Evolutionary conservation across 1,140 invertebrate species (phyloP), one percentile per base, ranked within the genome.

Genomic region (Triops cancriformis): DNA sequence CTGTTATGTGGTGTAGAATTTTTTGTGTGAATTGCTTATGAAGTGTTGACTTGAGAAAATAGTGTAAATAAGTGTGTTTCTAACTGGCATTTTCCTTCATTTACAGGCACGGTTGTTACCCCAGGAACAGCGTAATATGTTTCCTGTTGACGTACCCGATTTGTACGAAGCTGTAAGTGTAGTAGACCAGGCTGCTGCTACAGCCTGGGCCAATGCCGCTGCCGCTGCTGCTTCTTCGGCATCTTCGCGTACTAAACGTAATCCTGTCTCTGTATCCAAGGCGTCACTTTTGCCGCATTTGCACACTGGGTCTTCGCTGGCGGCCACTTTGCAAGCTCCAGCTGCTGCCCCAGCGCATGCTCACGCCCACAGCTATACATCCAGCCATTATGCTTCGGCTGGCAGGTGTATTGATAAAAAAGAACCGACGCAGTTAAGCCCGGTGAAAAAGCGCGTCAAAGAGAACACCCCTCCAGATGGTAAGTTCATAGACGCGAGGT

Each of bases 371-470:
- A 79, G 76, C 75, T 79, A n/a, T 51, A 73, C 42, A 80, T 80
- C 76, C 80, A 81, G 72, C 64, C 80, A 72, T 73, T 78, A 28
- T 76, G 82, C 79, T 83, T 79, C 82, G 86, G 82, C 85, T 87
- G 79, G 10, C 31, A 77, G n/a, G 80, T 80, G 74, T 14, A 76
- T 42, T 11, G 90, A 91, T 81, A 96, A 94, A 83, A 97, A 96
- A 83, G 94, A 97, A 81, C 89, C 91, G 37, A 93, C 93, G 73
- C 96, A 98, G 82, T 86, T 98, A 78, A 97, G 94, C 82, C 97
- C 97, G 0, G 95, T 98, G 2, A 98, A 98, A 86, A 98, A 98
- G 85, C 88, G 96, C n/a, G 96, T 98, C 9, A 98, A 98, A 83
- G 97, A 98, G 83, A 95, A 93, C 81, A 96, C 95, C 26, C 95